Evolutionary conservation across 2,888 invertebrate genomes (phyloP).

Genomic region (Eupsilia transversa): DNA sequence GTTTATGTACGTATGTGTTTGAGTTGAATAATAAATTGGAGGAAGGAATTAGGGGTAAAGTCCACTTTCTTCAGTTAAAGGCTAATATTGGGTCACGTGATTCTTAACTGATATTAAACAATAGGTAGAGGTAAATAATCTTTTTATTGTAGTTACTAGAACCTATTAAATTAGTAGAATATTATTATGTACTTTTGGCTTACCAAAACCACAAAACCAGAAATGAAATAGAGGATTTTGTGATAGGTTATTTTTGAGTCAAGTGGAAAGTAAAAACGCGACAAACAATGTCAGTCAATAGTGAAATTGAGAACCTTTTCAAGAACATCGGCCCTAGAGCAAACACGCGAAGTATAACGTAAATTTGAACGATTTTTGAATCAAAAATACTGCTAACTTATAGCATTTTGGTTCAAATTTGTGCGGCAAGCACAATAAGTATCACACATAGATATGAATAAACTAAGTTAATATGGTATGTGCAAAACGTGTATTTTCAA

Average conservation of each 20-base stretch:
- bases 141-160: not conserved
- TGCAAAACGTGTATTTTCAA: not conserved
- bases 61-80: constrained; percentile 31
- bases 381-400: not conserved
- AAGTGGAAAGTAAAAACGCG: not conserved
- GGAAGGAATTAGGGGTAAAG: constrained; percentile 30
- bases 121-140: not conserved
- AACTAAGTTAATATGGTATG: not conserved
- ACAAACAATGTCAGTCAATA: not conserved
- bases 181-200: not conserved
- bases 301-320: not conserved
- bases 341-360: not conserved
- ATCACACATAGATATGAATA: not conserved
- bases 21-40: constrained; percentile 45
- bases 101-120: not conserved
- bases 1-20: constrained; percentile 30
- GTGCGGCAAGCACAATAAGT: not conserved
- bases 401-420: not conserved
- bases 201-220: not conserved
- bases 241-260: not conserved
- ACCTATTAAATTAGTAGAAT: not conserved
- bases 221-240: not conserved
- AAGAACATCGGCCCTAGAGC: not conserved
- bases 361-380: too few species aligned
- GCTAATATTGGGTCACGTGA: not conserved